Evolutionary conservation across 2,797 vertebrate genomes (phyloP).

Genomic region (Xenops minutus): DNA sequence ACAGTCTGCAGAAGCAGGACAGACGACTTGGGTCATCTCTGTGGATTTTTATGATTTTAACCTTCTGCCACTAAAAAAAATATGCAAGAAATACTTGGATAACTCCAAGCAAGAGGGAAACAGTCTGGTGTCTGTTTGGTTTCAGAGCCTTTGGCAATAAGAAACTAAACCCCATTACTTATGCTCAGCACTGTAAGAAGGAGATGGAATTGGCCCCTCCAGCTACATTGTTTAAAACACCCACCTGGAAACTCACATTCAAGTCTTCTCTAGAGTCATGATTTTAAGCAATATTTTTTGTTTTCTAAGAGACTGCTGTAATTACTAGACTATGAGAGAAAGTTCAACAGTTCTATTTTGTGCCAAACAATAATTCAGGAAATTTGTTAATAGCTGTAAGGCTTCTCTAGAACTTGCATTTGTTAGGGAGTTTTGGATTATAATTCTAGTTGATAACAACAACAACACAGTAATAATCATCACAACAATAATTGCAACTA

Average conservation of each 20-base stretch:
- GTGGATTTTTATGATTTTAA: neutral
- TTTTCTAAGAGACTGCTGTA: neutral
- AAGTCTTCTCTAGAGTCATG: neutral
- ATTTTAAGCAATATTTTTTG: neutral
- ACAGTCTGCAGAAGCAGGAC: neutral
- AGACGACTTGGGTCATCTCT: neutral
- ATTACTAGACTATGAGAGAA: neutral
- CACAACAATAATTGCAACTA: neutral
- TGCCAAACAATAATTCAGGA: neutral
- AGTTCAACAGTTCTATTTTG: neutral
- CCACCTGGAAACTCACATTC: neutral
- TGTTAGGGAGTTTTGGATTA: neutral
- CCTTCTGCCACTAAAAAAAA: neutral
- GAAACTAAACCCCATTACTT: neutral
- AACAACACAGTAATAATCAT: neutral
- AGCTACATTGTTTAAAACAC: neutral
- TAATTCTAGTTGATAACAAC: neutral
- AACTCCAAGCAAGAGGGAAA: neutral
- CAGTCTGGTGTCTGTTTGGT: neutral
- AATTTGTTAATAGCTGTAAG: neutral
- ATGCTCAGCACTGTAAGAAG: neutral
- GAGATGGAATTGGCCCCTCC: neutral
- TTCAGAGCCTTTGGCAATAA: neutral
- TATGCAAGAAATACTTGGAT: neutral
- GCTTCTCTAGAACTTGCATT: neutral